Conservation (phyloP, 2,113 vertebrate genomes). For the Alligator mississippiensis region DNA sequence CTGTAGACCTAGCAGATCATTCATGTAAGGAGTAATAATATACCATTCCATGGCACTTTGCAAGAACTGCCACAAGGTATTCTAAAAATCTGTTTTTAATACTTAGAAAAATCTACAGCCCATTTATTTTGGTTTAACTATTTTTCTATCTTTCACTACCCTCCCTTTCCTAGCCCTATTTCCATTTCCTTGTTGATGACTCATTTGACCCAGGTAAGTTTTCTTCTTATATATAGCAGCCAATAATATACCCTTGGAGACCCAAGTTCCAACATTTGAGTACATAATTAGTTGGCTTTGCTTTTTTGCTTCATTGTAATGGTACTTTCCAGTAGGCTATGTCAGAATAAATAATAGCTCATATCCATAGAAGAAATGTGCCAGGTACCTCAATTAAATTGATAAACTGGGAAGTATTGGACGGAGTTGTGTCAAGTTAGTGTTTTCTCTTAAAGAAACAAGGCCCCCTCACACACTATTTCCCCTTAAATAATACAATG, state of each 20-base stretch:
- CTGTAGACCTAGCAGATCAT: conserved; percentile 45
- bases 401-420: neutral
- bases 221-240: neutral
- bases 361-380: conserved; percentile 22
- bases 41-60: conserved; percentile 26
- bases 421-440: neutral
- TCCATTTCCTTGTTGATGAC: neutral
- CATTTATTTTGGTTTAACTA: conserved; percentile 22
- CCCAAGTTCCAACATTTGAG: neutral
- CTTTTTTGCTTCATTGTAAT: conserved; percentile 12
- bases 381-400: neutral
- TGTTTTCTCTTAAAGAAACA: neutral
- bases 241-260: neutral
- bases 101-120: conserved; percentile 50
- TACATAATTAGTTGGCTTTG: conserved; percentile 37
- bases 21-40: conserved; percentile 62
- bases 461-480: neutral
- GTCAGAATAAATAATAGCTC: conserved; percentile 49
- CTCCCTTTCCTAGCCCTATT: neutral
- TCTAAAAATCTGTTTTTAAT: conserved; percentile 55
- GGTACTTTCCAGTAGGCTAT: conserved; percentile 32
- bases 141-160: neutral
- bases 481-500: neutral
- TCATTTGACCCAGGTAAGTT: neutral
- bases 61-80: conserved; percentile 46